A percentile compares a stretch with the other conserved stretches of the same genome.
Conservation (phyloP, 1,140 invertebrate genomes). For the Berghia stephanieae region DNA sequence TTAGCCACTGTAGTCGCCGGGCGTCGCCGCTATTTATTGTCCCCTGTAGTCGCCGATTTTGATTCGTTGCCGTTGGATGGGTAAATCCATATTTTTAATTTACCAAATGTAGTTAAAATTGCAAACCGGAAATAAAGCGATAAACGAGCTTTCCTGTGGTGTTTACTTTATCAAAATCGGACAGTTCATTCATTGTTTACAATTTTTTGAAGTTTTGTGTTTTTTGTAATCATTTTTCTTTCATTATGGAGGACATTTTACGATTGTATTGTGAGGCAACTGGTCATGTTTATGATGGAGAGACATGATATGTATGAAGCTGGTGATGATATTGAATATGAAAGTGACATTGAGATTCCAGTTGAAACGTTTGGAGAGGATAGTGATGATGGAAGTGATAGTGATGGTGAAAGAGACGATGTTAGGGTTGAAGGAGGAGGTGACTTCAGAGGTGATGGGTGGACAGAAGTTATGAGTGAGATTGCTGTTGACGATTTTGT, state of each 20-base stretch:
- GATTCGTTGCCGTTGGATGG: no score
- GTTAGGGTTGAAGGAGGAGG: background rate
- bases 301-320: no score
- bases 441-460: no score
- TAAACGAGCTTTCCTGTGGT: no score
- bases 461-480: no score
- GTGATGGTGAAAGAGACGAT: background rate
- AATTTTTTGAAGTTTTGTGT: background rate
- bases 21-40: no score
- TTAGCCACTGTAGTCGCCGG: no score
- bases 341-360: background rate
- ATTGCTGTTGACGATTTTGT: background rate
- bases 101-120: no score
- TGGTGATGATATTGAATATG: background rate
- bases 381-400: background rate
- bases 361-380: background rate
- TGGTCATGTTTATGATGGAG: background rate
- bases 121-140: no score
- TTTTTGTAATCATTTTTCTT: background rate
- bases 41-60: no score
- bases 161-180: background rate
- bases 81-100: no score
- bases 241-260: background rate
- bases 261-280: background rate
- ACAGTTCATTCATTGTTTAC: background rate